Conservation (phyloP, 2,888 invertebrate genomes). For the Kuschelorhynchus macadamiae region DNA sequence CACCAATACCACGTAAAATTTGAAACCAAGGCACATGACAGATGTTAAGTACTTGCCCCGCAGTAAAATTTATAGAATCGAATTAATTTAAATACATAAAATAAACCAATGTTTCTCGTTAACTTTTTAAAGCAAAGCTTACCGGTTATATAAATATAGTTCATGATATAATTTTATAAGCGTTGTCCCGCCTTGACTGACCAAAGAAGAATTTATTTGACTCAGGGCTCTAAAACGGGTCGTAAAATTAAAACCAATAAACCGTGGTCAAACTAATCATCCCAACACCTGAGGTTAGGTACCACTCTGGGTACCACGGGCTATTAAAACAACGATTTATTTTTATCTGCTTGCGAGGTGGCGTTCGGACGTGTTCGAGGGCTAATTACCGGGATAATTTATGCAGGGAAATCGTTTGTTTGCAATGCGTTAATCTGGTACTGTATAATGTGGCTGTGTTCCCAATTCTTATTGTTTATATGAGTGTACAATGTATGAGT, state of each 20-base stretch:
- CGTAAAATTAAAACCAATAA: constrained; percentile 49
- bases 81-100: too few relatives aligned
- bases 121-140: too few relatives aligned
- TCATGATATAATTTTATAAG: too few relatives aligned
- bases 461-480: constrained; percentile 1
- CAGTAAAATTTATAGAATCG: too few relatives aligned
- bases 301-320: constrained; percentile 36
- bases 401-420: constrained; percentile 57
- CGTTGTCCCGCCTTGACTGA: constrained; percentile 16
- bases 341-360: constrained; percentile 54
- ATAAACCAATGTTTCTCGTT: too few relatives aligned
- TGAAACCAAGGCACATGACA: too few relatives aligned
- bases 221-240: constrained; percentile 32
- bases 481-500: background rate
- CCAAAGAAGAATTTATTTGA: constrained; percentile 24
- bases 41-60: too few relatives aligned
- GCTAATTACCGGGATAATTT: constrained; percentile 58
- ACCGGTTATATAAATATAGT: too few relatives aligned
- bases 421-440: constrained; percentile 56
- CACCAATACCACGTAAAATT: too few relatives aligned
- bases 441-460: constrained; percentile 25
- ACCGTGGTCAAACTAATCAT: constrained; percentile 46
- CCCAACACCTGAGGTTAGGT: constrained; percentile 43
- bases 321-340: constrained; percentile 53
- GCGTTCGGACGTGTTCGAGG: constrained; percentile 54